Evolutionary conservation across 2,888 invertebrate genomes (phyloP), one percentile per base, ranked within the genome.

Genomic region (Diploptera punctata): DNA sequence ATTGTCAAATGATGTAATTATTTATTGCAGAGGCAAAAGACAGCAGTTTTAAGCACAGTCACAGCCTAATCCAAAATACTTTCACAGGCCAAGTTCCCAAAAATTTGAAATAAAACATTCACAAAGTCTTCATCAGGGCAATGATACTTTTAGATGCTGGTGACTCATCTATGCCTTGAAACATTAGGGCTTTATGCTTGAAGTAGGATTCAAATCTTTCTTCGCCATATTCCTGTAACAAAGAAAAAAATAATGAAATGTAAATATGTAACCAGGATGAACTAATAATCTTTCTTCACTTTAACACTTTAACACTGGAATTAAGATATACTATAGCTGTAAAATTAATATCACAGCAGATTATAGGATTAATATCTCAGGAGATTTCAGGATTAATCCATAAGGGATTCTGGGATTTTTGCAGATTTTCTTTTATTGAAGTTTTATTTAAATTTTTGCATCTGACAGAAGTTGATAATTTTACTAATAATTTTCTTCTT

Each of bases 171-270:
- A 10, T 9, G 9, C 3, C n/a, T 19, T n/a, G 18, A n/a, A 71
- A 13, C 16, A 71, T 24, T 9, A 29, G n/a, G 29, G 52, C 18
- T 31, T 73, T 73, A 54, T 73, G 73, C 44, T 67, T 65, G 70
- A 70, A 73, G 54, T 73, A 73, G 31, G 70, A 67, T 7, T 69
- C 67, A 33, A 73, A 70, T 60, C 73, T 70, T 13, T 52, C 67
- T 47, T 69, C 54, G 5, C 73, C 73, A 44, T 73, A 73, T 38
- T 43, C 73, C 73, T 73, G 70, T 31, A 70, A 73, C 16, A 54
- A 52, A 31, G n/a, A 38, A 33, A 3, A 33, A 62, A n/a, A 16
- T 1, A 33, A 65, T 0, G 2, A 13, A 29, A 33, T 62, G 2
- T 62, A 18, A 62, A 13, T 3, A 62, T 7, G n/a, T 21, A 9